Percentiles rank a stretch among this genome's conserved stretches.
These are phyloP conservation scores for Corticium candelabrum DNA, from an alignment of 37 sponge, comb jelly and placozoan species.

Conservation along the genomic window DNA sequence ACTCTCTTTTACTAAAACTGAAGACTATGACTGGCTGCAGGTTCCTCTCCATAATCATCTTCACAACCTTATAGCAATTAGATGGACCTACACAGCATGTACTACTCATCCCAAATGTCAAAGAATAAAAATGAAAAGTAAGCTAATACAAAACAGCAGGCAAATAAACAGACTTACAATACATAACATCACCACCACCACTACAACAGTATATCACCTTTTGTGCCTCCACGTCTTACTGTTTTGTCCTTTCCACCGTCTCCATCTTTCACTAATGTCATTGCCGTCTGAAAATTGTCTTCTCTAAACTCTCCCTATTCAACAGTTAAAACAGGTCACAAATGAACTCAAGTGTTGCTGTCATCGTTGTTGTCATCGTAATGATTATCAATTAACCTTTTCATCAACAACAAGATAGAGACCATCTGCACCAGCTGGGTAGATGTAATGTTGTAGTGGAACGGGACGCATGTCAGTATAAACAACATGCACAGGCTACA, in stretches of 20 bases:
- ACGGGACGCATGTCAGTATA: constrained; percentile 94
- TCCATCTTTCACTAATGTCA: constrained; percentile 67
- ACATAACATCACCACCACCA: constrained; percentile 2
- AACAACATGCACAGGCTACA: constrained; percentile 96
- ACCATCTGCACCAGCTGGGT: constrained; percentile 90
- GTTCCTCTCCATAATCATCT: constrained; percentile 92
- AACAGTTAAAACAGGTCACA: too few relatives aligned
- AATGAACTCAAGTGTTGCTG: constrained; percentile 2
- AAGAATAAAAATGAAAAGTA: neutral
- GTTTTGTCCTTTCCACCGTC: constrained; percentile 25
- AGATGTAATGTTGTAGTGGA: constrained; percentile 96
- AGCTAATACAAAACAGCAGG: constrained; percentile 25
- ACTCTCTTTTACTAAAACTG: constrained; percentile 89
- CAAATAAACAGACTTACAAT: too few relatives aligned
- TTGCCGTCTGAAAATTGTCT: constrained; percentile 95
- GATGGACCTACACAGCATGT: constrained; percentile 16
- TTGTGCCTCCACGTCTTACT: constrained; percentile 41
- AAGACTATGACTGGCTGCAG: constrained; percentile 96
- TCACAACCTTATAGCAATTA: constrained; percentile 51
- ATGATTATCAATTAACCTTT: constrained; percentile 35
- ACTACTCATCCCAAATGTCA: neutral
- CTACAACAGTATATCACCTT: constrained; percentile 18
- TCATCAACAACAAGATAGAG: constrained; percentile 94
- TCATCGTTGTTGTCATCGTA: neutral
- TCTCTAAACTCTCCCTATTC: constrained; percentile 91